A percentile compares a stretch with the other conserved stretches of the same genome.
Evolutionary conservation across 2,797 vertebrate genomes (phyloP).

Genomic region (Hipposideros larvatus): DNA sequence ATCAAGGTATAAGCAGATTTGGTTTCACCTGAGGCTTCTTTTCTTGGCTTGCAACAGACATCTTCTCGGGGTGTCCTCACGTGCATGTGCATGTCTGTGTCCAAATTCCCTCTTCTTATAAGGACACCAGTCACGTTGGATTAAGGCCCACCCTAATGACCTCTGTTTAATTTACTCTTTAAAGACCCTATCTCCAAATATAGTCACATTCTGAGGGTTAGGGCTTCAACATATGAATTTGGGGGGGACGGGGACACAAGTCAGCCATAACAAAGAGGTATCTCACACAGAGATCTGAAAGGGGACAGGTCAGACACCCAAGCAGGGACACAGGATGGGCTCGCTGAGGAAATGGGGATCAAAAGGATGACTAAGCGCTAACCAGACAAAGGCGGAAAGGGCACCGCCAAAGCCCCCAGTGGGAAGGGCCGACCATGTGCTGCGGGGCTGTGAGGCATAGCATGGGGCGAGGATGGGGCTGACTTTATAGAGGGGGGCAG

Average conservation of each 20-base stretch:
- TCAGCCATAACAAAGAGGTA: not conserved
- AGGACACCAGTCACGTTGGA: not conserved
- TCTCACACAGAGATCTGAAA: not conserved
- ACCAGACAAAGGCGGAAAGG: not conserved
- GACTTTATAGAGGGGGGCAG: not conserved
- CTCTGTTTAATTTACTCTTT: not conserved
- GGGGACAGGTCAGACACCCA: not conserved
- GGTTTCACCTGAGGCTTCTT: not conserved
- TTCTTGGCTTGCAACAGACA: not conserved
- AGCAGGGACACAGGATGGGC: not conserved
- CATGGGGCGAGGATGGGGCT: accelerated
- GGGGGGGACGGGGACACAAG: no score
- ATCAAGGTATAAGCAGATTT: not conserved
- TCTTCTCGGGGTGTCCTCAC: not conserved
- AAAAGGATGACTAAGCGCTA: not conserved
- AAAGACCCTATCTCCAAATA: not conserved
- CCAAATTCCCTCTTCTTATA: not conserved
- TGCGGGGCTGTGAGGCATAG: not conserved
- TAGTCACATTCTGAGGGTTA: not conserved
- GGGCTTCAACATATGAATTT: not conserved
- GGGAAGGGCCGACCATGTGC: accelerated
- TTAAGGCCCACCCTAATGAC: not conserved
- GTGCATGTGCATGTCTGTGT: not conserved
- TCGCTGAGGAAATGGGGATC: not conserved
- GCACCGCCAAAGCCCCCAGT: not conserved